Conservation (phyloP, 2,113 vertebrate genomes). For the Egretta garzetta region DNA sequence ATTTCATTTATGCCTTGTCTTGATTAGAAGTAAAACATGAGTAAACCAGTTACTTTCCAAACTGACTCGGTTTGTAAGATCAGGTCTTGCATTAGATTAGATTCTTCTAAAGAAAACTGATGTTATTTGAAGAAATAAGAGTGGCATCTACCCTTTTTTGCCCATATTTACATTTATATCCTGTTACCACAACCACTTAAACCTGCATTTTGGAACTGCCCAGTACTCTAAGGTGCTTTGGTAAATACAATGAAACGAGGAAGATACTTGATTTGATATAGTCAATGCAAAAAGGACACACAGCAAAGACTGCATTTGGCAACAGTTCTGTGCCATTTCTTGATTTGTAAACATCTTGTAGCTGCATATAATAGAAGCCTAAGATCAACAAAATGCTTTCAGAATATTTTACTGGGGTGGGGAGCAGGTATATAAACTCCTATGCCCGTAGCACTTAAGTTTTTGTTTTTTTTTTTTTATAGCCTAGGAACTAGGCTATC, state of each 20-base stretch:
- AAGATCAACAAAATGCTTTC: neutral
- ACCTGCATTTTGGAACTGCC: neutral
- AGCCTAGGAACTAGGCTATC: neutral
- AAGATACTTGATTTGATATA: neutral
- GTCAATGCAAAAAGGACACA: neutral
- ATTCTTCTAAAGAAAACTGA: neutral
- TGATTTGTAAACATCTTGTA: neutral
- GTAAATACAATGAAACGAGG: neutral
- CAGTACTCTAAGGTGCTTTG: neutral
- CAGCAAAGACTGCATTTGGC: neutral
- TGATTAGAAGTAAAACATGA: neutral
- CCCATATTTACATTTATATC: neutral
- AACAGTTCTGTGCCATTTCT: neutral
- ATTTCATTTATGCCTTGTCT: neutral
- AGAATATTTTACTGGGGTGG: neutral
- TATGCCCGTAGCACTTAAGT: neutral
- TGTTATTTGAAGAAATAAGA: neutral
- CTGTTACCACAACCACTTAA: neutral
- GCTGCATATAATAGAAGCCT: neutral
- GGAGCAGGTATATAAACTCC: neutral
- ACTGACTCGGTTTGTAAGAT: neutral
- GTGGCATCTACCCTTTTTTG: neutral
- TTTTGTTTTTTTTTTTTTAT: too few species aligned
- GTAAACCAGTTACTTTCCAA: neutral
- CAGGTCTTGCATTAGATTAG: neutral